A percentile compares a stretch with the other conserved stretches of the same genome.
Conservation (phyloP, 2,888 invertebrate species). For the Chrysolina oricalcia region DNA sequence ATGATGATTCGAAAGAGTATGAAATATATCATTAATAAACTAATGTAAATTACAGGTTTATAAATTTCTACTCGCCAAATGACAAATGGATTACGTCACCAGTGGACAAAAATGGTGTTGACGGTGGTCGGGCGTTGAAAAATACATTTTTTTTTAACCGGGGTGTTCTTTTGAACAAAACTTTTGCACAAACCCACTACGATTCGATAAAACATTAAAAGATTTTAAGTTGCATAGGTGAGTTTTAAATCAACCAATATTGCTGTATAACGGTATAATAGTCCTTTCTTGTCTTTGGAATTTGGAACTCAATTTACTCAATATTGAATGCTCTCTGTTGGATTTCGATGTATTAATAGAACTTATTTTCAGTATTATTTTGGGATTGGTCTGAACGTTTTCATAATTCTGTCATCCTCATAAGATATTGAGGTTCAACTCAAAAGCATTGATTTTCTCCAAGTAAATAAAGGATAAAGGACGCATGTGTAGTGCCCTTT, state of each 20-base stretch:
- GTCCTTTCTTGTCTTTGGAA: constrained; percentile 16
- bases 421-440: constrained; percentile 27
- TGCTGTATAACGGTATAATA: constrained; percentile 42
- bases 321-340: not conserved
- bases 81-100: constrained; percentile 64
- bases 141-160: constrained; percentile 51
- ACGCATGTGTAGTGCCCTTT: constrained; percentile 57
- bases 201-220: constrained; percentile 2
- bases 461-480: constrained; percentile 38
- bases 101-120: constrained; percentile 65
- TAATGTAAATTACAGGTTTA: too few relatives aligned
- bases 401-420: not conserved
- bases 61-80: not conserved
- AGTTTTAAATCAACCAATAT: constrained; percentile 17
- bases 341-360: not conserved
- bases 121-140: constrained; percentile 67
- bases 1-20: too few relatives aligned
- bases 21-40: too few relatives aligned
- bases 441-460: constrained; percentile 57
- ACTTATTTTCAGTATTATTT: not conserved
- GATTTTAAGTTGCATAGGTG: constrained; percentile 20
- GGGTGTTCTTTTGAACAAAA: constrained; percentile 32
- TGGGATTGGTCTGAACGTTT: too few relatives aligned
- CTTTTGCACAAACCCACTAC: not conserved
- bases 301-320: constrained; percentile 25